Conservation (phyloP, 2,888 invertebrate genomes). For the Hirtodrosophila cameraria region DNA sequence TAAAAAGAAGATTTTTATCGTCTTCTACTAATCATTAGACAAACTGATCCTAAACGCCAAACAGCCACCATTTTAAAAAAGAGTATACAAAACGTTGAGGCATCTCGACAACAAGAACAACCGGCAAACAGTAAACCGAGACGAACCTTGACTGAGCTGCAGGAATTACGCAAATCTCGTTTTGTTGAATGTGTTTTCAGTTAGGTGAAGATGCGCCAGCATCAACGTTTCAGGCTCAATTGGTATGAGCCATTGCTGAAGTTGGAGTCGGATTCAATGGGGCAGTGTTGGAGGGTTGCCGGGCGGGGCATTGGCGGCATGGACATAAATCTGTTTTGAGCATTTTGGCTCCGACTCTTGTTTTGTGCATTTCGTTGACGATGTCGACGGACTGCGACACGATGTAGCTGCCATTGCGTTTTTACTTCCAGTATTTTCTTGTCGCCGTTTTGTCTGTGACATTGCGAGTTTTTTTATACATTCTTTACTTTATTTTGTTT, state of each 20-base stretch:
- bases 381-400: constrained; percentile 34
- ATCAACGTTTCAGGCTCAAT: constrained; percentile 48
- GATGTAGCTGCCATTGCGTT: constrained; percentile 48
- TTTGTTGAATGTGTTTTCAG: constrained; percentile 78
- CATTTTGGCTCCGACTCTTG: constrained; percentile 60
- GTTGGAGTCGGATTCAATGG: background rate
- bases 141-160: constrained; percentile 73
- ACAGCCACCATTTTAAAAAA: background rate
- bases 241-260: constrained; percentile 31
- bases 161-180: constrained; percentile 80
- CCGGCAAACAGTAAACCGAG: constrained; percentile 57
- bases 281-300: background rate
- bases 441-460: constrained; percentile 75
- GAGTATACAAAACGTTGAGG: constrained; percentile 33
- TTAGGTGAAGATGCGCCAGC: constrained; percentile 74
- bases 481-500: constrained; percentile 38
- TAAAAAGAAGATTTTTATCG: too few relatives aligned
- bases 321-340: constrained; percentile 73
- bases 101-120: constrained; percentile 42
- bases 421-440: constrained; percentile 39
- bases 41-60: background rate
- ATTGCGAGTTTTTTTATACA: constrained; percentile 50
- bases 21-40: too few relatives aligned
- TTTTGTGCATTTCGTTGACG: constrained; percentile 67
- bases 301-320: constrained; percentile 24